Evolutionary conservation across 2,888 invertebrate genomes (phyloP).

Genomic region (Agrotis puta): DNA sequence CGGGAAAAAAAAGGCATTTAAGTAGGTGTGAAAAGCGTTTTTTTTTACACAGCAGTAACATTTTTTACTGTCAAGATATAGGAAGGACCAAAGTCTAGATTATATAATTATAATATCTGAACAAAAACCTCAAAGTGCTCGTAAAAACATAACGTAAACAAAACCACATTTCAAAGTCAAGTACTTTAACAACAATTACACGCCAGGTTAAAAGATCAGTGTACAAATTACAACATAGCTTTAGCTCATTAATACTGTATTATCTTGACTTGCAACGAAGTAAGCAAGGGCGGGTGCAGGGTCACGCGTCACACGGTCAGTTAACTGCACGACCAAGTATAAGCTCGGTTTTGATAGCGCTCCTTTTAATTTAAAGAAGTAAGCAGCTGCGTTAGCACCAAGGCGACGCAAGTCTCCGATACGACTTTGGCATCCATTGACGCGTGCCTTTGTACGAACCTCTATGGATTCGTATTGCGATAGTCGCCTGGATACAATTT

Average conservation of each 20-base stretch:
- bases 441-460: too few relatives aligned
- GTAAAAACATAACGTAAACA: slow-evolving; percentile 14
- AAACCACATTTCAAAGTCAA: slow-evolving; percentile 30
- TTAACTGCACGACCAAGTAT: not conserved
- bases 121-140: not conserved
- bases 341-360: not conserved
- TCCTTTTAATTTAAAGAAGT: not conserved
- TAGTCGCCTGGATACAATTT: too few relatives aligned
- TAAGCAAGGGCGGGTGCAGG: slow-evolving; percentile 44
- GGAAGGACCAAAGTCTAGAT: too few relatives aligned
- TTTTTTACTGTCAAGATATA: too few relatives aligned
- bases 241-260: slow-evolving; percentile 32
- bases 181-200: slow-evolving; percentile 33
- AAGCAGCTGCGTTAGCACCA: not conserved
- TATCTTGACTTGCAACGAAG: slow-evolving; percentile 14
- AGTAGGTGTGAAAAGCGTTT: too few relatives aligned
- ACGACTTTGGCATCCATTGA: too few relatives aligned
- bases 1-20: too few relatives aligned
- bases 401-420: too few relatives aligned
- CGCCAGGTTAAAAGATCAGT: slow-evolving; percentile 54
- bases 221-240: slow-evolving; percentile 40
- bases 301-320: slow-evolving; percentile 26
- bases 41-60: too few relatives aligned
- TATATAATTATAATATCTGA: not conserved
- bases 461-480: too few relatives aligned